phyloP scores from a whole-genome alignment of 2,797 vertebrate genomes.

The Trichosurus vulpecula region DNA sequence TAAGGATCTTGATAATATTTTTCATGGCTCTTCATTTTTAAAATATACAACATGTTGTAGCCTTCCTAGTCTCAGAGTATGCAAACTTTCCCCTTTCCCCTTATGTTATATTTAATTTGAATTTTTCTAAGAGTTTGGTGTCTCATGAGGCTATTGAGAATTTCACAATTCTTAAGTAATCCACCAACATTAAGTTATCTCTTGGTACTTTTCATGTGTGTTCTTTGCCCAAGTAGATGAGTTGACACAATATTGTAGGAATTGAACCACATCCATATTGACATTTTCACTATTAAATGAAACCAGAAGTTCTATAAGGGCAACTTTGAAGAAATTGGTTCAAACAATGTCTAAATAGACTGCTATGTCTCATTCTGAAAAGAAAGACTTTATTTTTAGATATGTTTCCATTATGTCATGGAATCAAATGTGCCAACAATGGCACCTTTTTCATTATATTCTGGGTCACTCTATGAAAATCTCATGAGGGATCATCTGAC shows the following conservation, averaged over 20 bases:
- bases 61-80: neutral
- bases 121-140: neutral
- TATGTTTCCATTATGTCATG: neutral
- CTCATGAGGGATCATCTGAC: constrained; percentile 12
- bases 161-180: neutral
- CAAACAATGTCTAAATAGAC: constrained; percentile 41
- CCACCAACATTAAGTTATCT: neutral
- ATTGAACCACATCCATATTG: neutral
- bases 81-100: neutral
- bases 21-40: neutral
- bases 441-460: constrained; percentile 34
- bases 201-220: neutral
- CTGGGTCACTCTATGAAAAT: constrained; percentile 9
- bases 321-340: constrained; percentile 5
- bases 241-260: neutral
- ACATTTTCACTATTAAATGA: neutral
- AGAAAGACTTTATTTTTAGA: constrained; percentile 33
- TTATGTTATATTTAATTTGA: neutral
- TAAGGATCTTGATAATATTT: neutral
- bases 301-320: neutral
- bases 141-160: neutral
- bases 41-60: neutral
- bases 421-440: constrained; percentile 3
- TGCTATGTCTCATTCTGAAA: constrained; percentile 39
- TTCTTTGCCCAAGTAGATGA: neutral